Conservation (phyloP, 2,888 invertebrate genomes). For the Cryptophagus acutangulus region DNA sequence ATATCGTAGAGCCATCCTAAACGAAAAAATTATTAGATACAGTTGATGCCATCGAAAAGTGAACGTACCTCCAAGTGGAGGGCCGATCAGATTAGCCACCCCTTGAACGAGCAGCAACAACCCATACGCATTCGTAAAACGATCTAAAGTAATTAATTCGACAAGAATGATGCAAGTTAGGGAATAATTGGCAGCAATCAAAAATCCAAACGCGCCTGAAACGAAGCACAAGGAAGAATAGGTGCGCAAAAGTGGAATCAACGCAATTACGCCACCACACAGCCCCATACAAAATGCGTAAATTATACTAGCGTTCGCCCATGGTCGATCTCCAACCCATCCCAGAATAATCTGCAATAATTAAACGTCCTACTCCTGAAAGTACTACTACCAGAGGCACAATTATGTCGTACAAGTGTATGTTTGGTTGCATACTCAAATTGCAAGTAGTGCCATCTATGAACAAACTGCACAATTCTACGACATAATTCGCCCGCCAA, state of each 20-base stretch:
- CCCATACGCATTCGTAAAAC: slow-evolving; percentile 89
- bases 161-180: slow-evolving; percentile 87
- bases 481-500: neutral
- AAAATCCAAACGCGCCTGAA: slow-evolving; percentile 79
- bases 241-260: slow-evolving; percentile 58
- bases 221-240: slow-evolving; percentile 60
- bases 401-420: no score
- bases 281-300: slow-evolving; percentile 77
- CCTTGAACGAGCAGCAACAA: slow-evolving; percentile 83
- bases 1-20: slow-evolving; percentile 78
- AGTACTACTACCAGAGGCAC: no score
- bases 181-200: slow-evolving; percentile 89
- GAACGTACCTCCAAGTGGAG: slow-evolving; percentile 76
- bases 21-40: slow-evolving; percentile 11
- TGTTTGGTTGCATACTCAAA: no score
- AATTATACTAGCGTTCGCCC: slow-evolving; percentile 70
- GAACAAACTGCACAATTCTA: neutral
- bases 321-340: slow-evolving; percentile 78
- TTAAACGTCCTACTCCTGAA: no score
- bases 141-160: slow-evolving; percentile 81
- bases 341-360: slow-evolving; percentile 70
- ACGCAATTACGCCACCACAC: slow-evolving; percentile 62
- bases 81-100: slow-evolving; percentile 82
- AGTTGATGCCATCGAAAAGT: neutral
- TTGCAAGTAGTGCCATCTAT: neutral